Base-by-base conservation (phyloP, 2,797 vertebrate genomes). In the Babyrousa celebensis region DNA sequence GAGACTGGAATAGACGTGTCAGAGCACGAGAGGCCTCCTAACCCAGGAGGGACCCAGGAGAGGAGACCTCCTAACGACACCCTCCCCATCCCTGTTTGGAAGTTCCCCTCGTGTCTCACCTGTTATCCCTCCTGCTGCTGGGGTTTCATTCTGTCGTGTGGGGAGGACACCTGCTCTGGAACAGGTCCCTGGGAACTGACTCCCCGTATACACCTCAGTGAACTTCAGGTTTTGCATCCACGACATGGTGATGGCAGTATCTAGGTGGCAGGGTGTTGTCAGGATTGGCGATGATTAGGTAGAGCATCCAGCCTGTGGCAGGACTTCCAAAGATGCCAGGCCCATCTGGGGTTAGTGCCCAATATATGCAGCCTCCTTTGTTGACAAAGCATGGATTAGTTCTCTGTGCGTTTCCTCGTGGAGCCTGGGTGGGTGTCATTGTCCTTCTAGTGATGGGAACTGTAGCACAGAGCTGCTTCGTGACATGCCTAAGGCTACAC, bases 231-330 rank as follows among this genome's bases (percentile, higher is more conserved):
- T 84, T 84, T 40, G n/a, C 4, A 29, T 54, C 70, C 77, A 10
- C 9, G 27, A 12, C 6, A 0, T 11, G 8, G 72, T 10, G 60
- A 71, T 4, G 12, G 74, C 3, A 18, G 1, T 5, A 4, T 17
- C 27, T 74, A 20, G 9, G 4, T 0, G 67, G 27, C 43, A 52
- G 82, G 40, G n/a, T 0, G 0, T n/a, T 58, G 60, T 82, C 63
- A 68, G 75, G 52, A 16, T 65, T 14, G 58, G 40, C 25, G 75
- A 32, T 29, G 48, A 58, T 36, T 70, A 12, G n/a, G 80, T 14
- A 3, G 54, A 12, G 40, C 17, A 52, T 21, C 29, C 56, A 67
- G 89, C 43, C 15, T 5, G 7, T 8, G n/a, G 75, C 14, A 62
- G 56, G 52, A 14, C 67, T 87, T 85, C 72, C 29, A 29, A 80